Evolutionary conservation across 1,140 invertebrate species (phyloP), one percentile per base, ranked within the genome.

Genomic region (Calycopis cecrops): DNA sequence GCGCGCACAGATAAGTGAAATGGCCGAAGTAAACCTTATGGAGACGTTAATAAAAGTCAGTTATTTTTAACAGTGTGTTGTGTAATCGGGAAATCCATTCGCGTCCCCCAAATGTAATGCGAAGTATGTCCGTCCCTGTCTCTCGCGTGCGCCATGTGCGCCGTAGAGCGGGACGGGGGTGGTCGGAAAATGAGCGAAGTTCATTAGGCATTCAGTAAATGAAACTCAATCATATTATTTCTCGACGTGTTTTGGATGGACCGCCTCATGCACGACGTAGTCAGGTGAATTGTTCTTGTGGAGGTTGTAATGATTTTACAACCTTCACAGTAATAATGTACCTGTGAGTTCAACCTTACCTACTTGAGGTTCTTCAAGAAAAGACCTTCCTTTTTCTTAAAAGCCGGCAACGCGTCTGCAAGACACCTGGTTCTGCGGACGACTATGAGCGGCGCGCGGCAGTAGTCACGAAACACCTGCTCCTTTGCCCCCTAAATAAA

Each of bases 191-290:
- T 68, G 66, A 71, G 65, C 60, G 57, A 55, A 71, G 71, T 72
- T 75, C 70, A 78, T 78, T 78, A 73, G 53, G 58, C 66, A 75
- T 75, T 78, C 71, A 66, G 67, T 71, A 73, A 76, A 78, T 76
- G 71, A 71, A 76, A 75, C 71, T 75, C 65, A 63, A 76, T 76
- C 69, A 76, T 75, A 73, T 73, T 73, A 75, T 69, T 68, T 67
- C 62, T 38, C 53, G 66, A 38, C 66, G 66, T 63, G 65, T 74
- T 76, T 68, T 67, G 61, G 35, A 42, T 42, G 68, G 70, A 69
- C 16, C 35, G 66, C 11, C 57, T 70, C 60, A 72, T 69, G 69
- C 60, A 28, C 2, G 21, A 28, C 2, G 21, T 28, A 28, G 21
- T n/a, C 21, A 28, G 6, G 6, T 28, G 6, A 28, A 28, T 28